Percentiles rank a stretch among this genome's conserved stretches.
phyloP scores from a whole-genome alignment of 1,140 invertebrate genomes.

The Theocolax elegans region DNA sequence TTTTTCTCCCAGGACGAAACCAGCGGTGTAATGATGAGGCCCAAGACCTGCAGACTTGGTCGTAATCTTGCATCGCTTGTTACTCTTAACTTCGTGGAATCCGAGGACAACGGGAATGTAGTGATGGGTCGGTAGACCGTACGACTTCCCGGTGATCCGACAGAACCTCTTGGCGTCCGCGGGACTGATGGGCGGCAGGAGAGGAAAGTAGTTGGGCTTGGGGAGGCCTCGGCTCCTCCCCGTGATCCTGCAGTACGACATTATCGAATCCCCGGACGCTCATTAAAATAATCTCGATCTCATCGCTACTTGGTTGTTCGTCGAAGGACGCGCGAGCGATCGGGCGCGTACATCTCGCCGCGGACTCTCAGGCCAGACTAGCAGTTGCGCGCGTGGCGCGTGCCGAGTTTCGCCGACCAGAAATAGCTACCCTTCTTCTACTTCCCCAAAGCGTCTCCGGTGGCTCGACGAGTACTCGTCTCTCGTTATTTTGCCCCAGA shows the following conservation, averaged over 20 bases:
- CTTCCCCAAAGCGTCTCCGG: slow-evolving; percentile 63
- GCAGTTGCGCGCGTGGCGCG: slow-evolving; percentile 53
- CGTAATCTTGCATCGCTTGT: slow-evolving; percentile 75
- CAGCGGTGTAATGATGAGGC: slow-evolving; percentile 70
- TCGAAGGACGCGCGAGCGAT: not conserved
- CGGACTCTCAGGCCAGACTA: slow-evolving; percentile 65
- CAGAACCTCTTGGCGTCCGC: slow-evolving; percentile 83
- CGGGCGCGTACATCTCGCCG: not conserved
- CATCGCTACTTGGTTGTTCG: no score
- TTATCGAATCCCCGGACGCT: no score
- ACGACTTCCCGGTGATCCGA: slow-evolving; percentile 84
- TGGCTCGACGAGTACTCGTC: no score
- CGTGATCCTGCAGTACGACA: slow-evolving; percentile 85
- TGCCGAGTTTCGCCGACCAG: slow-evolving; percentile 62
- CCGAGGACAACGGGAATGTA: slow-evolving; percentile 81
- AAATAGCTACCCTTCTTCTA: slow-evolving; percentile 69
- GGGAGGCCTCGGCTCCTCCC: slow-evolving; percentile 82
- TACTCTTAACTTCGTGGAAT: slow-evolving; percentile 71
- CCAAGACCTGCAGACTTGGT: slow-evolving; percentile 69
- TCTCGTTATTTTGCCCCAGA: no score
- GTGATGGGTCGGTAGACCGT: slow-evolving; percentile 79
- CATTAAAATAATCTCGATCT: no score
- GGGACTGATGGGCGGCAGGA: slow-evolving; percentile 82
- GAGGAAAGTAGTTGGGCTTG: slow-evolving; percentile 85
- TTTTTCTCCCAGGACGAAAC: slow-evolving; percentile 72